Base-by-base conservation (phyloP, 2,888 invertebrate species). In the Lycocerus yunnanus region DNA sequence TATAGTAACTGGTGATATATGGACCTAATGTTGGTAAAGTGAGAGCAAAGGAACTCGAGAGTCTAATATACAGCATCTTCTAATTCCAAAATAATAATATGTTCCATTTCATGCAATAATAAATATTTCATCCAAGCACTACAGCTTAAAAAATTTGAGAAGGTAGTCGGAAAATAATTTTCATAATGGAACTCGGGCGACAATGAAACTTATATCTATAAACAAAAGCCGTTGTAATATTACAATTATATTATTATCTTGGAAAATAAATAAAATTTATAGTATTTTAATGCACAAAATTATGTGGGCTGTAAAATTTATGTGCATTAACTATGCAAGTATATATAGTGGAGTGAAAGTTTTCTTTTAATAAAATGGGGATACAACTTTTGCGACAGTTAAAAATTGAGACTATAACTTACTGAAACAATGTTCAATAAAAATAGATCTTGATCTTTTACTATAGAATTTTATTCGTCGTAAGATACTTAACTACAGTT, bases 1-100 rank as follows among this genome's bases (percentile, higher is more conserved):
- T 84, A 83, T 68, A 72, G 82, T 83, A 63, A 82, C 81, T 83
- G 83, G 82, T 84, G 84, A 85, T 84, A 85, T 85, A 85, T 84
- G 81, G 82, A 78, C 80, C 84, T 84, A 84, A 85, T 85, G 85
- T 84, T 83, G 79, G 79, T 78, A 80, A 60, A 69, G 73, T 77
- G 68, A 69, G 63, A 68, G 75, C 60, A 65, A 69, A 65, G 58
- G 58, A 75, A 68, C 77, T 71, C 75, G 13, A 9, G 73, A 75
- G 77, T 69, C 67, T 71, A 77, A 74, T 77, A 69, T 63, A 61
- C 59, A 15, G 59, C 66, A 68, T 60, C 63, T 72, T 76, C 66
- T 68, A 68, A 58, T 61, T 69, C 60, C 43, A 73, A 76, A 71
- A 74, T 71, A 63, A 74, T 71, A 63, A 58, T 59, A 24, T 59